Base-by-base conservation (phyloP, 1,140 invertebrate species). In the Scylla paramamosain region DNA sequence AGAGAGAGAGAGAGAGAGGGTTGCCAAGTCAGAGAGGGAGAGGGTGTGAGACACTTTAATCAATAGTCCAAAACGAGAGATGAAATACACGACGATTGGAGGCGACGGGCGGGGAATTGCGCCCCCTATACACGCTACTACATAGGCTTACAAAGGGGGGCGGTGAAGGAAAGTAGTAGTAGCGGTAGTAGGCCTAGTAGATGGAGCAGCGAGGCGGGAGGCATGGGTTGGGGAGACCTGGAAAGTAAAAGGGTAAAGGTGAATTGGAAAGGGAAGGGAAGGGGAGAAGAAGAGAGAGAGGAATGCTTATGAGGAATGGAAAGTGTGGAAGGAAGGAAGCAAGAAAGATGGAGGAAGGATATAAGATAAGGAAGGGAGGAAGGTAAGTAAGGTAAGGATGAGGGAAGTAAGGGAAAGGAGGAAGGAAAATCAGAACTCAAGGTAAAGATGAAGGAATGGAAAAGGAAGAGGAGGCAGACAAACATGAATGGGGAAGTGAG, bases 41-140 rank as follows among this genome's bases (percentile, higher is more conserved):
- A 77, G 16, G 90, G 31, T 28, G 46, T 48, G 20, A n/a, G 48
- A 59, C 89, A 91, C 25, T 59, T 91, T 59, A 91, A 91, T 91
- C 89, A 91, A 91, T 91, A 91, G 46, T 52, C 89, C 89, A 52
- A 91, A 91, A 91, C 89, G 89, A 29, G 46, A 91, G 89, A 91
- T 91, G 89, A 91, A 91, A 91, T 91, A 91, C 89, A 59, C 28
- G 4, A 59, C 89, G 89, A 91, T 91, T 91, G 89, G 16, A 46
- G 89, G 46, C 28, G 89, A 91, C 45, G 89, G 46, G 10, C 45
- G 12, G 46, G 12, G 28, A 16, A 84, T 32, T 25, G 77, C 77
- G 1, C 4, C 87, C 87, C 10, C 83, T 39, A 39, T 39, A 39
- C 39, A 39, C 39, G 39, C 39, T 6, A 6, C 39, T 39, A 39